A percentile compares a stretch with the other conserved stretches of the same genome.
phyloP scores from a whole-genome alignment of 2,888 invertebrate species.

The Tenthredo livida region DNA sequence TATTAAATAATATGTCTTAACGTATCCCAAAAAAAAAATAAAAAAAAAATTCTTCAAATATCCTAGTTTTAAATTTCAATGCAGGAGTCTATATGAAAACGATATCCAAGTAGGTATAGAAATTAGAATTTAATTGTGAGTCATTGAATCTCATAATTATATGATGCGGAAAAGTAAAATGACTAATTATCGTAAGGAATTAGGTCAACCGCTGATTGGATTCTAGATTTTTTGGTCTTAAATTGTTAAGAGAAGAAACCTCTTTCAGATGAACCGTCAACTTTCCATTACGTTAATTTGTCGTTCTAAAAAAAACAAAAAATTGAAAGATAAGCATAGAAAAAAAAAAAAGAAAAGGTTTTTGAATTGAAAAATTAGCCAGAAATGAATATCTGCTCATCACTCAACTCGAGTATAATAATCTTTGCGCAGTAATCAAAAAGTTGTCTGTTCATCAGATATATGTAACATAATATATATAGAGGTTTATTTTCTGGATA shows the following conservation, averaged over 20 bases:
- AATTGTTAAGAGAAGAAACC: not conserved
- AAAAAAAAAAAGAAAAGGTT: not conserved
- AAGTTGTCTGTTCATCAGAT: not conserved
- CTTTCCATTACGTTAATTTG: not conserved
- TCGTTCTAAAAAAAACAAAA: not conserved
- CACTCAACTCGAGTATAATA: not conserved
- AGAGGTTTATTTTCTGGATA: not conserved
- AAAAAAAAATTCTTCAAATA: not conserved
- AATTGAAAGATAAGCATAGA: not conserved
- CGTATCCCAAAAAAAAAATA: no score
- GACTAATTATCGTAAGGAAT: not conserved
- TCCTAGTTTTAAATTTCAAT: not conserved
- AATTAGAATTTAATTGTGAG: not conserved
- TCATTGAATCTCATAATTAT: not conserved
- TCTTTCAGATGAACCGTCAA: not conserved
- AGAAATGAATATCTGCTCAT: not conserved
- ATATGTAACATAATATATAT: not conserved
- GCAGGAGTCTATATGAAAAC: not conserved
- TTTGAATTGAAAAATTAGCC: not conserved
- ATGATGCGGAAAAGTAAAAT: not conserved
- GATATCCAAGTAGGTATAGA: not conserved
- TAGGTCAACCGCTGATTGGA: not conserved
- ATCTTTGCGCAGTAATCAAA: not conserved
- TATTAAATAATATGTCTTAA: no score
- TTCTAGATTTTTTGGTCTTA: not conserved